A percentile compares a stretch with the other conserved stretches of the same genome.
Conservation (phyloP, 2,888 invertebrate genomes). For the Dynastes hyllus region DNA sequence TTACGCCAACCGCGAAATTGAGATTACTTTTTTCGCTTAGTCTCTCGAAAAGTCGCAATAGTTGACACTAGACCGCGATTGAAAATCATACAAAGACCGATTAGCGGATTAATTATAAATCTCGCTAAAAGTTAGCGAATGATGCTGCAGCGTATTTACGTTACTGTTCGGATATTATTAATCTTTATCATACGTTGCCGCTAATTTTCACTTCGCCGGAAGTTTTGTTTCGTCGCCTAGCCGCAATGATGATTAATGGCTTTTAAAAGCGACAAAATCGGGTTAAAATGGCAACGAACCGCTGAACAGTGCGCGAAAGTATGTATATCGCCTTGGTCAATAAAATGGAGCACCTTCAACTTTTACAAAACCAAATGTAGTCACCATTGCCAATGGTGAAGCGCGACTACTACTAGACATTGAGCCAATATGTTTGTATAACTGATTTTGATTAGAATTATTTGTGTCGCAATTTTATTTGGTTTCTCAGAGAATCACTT, state of each 20-base stretch:
- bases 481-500: no score
- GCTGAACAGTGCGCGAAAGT: no score
- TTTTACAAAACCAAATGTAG: no score
- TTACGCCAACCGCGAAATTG: neutral
- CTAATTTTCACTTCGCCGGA: slow-evolving; percentile 40
- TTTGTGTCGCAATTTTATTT: no score
- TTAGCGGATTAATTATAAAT: slow-evolving; percentile 29
- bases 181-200: slow-evolving; percentile 32
- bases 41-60: neutral
- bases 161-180: slow-evolving; percentile 37
- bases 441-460: no score
- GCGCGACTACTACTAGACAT: no score
- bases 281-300: neutral
- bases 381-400: no score
- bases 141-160: slow-evolving; percentile 11
- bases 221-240: slow-evolving; percentile 32
- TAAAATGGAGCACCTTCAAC: no score
- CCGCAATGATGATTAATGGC: slow-evolving; percentile 39
- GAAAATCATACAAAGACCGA: slow-evolving; percentile 5
- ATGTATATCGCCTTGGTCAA: no score
- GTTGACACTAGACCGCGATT: neutral
- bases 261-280: slow-evolving; percentile 4
- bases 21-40: neutral
- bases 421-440: no score
- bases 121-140: slow-evolving; percentile 23